These are phyloP conservation scores for Corythoichthys intestinalis DNA, from an alignment of 2,113 vertebrate species.

Conservation along the genomic window DNA sequence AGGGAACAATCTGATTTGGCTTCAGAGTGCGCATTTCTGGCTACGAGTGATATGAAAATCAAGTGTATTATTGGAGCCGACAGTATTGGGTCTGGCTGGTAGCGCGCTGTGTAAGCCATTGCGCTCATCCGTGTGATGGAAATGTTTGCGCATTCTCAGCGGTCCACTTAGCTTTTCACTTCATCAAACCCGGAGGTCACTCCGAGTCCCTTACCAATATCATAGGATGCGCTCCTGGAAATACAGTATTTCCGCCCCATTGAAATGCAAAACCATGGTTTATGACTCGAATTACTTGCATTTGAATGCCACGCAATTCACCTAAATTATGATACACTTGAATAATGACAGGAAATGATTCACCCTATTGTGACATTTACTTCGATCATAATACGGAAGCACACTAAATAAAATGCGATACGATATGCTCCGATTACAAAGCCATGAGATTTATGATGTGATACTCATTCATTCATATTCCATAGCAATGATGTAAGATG, in stretches of 20 bases:
- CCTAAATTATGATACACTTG: background rate
- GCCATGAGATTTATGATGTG: too few species aligned
- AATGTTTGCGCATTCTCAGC: background rate
- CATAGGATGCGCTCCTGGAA: background rate
- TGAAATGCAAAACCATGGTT: background rate
- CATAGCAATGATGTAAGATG: too few species aligned
- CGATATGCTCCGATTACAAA: too few species aligned
- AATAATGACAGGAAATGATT: too few species aligned
- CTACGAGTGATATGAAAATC: slow-evolving; percentile 6
- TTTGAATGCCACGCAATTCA: background rate
- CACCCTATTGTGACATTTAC: too few species aligned
- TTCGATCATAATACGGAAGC: too few species aligned
- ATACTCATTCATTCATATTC: too few species aligned
- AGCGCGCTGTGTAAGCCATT: slow-evolving; percentile 7
- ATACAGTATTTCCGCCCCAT: background rate
- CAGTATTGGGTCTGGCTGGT: background rate
- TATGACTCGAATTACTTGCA: too few species aligned
- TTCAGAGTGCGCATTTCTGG: slow-evolving; percentile 16
- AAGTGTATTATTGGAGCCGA: slow-evolving; percentile 16
- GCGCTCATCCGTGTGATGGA: slow-evolving; percentile 5
- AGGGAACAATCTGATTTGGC: slow-evolving; percentile 14
- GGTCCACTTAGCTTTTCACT: background rate
- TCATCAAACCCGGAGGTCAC: background rate
- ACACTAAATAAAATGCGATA: too few species aligned
- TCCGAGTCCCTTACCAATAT: background rate